These are phyloP conservation scores for Cyaniris semiargus DNA, from an alignment of 2,888 invertebrate species.

Conservation along the genomic window DNA sequence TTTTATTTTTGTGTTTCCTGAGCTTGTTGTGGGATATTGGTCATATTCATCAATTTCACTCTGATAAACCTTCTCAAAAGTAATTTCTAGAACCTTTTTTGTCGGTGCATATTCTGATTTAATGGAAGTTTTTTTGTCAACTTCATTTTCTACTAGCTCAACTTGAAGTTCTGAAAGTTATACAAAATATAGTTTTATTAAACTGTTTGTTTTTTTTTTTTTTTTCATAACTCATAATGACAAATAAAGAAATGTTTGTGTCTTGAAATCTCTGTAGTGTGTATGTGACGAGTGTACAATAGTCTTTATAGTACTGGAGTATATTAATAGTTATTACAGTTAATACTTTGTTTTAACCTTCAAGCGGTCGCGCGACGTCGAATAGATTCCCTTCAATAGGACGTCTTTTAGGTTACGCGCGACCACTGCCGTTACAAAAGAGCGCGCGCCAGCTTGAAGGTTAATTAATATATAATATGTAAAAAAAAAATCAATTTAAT, in stretches of 20 bases:
- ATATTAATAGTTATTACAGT: too few species aligned
- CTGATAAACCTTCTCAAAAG: not conserved
- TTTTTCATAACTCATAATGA: not conserved
- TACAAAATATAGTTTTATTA: not conserved
- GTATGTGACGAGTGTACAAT: too few species aligned
- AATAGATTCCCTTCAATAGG: too few species aligned
- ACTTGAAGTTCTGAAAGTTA: not conserved
- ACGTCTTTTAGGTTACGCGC: too few species aligned
- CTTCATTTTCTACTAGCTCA: not conserved
- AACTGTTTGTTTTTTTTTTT: not conserved
- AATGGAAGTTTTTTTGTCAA: not conserved
- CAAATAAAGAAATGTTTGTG: not conserved
- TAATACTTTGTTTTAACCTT: too few species aligned
- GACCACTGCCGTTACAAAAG: too few species aligned
- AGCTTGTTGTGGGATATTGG: not conserved
- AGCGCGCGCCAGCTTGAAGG: too few species aligned
- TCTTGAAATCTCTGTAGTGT: not conserved
- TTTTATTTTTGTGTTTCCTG: not conserved
- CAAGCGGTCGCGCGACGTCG: too few species aligned
- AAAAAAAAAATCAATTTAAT: too few species aligned
- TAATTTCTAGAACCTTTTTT: not conserved
- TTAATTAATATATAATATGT: too few species aligned
- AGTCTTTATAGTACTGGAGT: too few species aligned
- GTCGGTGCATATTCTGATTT: not conserved
- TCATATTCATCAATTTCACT: not conserved